phyloP scores from a whole-genome alignment of 2,888 invertebrate genomes.

The Spisula solida region DNA sequence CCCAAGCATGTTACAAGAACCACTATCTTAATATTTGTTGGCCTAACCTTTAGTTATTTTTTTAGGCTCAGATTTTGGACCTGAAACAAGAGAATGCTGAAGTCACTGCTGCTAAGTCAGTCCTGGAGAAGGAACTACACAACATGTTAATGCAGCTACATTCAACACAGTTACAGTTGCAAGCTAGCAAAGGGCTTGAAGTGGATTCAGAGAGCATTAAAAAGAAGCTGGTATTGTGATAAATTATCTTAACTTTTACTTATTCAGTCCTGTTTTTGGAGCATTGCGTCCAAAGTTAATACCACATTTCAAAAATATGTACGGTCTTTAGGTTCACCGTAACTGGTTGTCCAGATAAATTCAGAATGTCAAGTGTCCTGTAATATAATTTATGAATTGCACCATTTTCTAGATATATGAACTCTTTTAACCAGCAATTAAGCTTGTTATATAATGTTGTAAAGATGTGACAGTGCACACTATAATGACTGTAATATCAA shows the following conservation, averaged over 20 bases:
- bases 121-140: conserved; percentile 90
- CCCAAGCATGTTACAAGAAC: too few species aligned
- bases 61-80: conserved; percentile 93
- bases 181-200: conserved; percentile 87
- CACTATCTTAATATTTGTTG: too few species aligned
- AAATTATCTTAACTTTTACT: not conserved
- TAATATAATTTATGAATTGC: too few species aligned
- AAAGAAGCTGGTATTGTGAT: conserved; percentile 88
- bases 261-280: not conserved
- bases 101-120: conserved; percentile 90
- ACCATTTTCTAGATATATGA: too few species aligned
- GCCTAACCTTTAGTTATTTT: not conserved
- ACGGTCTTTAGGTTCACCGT: not conserved
- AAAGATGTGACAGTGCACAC: too few species aligned
- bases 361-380: too few species aligned
- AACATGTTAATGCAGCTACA: conserved; percentile 90
- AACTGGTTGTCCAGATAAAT: too few species aligned
- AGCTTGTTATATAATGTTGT: too few species aligned
- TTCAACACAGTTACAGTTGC: conserved; percentile 89
- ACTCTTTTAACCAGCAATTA: too few species aligned
- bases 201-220: conserved; percentile 89
- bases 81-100: conserved; percentile 93
- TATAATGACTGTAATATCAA: too few species aligned
- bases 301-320: not conserved
- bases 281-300: not conserved